A percentile compares a stretch with the other conserved stretches of the same genome.
These are phyloP conservation scores for Rosalia funebris DNA, from an alignment of 2,888 invertebrate species.

Conservation along the genomic window DNA sequence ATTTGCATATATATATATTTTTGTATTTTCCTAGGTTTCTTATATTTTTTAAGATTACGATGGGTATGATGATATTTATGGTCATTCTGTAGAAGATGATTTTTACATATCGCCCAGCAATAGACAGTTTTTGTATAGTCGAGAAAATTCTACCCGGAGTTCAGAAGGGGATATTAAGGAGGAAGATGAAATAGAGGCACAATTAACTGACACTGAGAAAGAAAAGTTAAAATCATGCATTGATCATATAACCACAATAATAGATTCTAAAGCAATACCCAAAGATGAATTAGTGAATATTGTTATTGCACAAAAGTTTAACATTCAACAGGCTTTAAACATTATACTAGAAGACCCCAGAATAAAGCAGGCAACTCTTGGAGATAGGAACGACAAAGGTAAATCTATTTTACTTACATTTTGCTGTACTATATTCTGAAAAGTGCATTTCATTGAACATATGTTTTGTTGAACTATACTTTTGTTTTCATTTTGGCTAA, in stretches of 20 bases:
- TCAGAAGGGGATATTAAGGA: slow-evolving; percentile 76
- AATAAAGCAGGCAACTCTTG: slow-evolving; percentile 26
- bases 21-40: not conserved
- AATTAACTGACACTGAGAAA: slow-evolving; percentile 72
- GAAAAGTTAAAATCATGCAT: slow-evolving; percentile 84
- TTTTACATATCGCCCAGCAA: slow-evolving; percentile 91
- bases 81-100: slow-evolving; percentile 94
- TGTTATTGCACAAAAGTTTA: slow-evolving; percentile 77
- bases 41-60: slow-evolving; percentile 78
- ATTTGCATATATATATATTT: not conserved
- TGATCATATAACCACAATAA: slow-evolving; percentile 81
- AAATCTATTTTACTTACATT: no score
- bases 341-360: slow-evolving; percentile 65
- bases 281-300: slow-evolving; percentile 79
- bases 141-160: slow-evolving; percentile 74
- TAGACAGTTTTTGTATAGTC: slow-evolving; percentile 84
- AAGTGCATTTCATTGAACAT: slow-evolving; percentile 1
- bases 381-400: slow-evolving; percentile 59
- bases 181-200: slow-evolving; percentile 68
- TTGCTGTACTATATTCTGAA: no score
- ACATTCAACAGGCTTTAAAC: slow-evolving; percentile 79
- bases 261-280: slow-evolving; percentile 77
- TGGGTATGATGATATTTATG: slow-evolving; percentile 89
- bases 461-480: no score
- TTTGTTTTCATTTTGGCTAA: no score